These are phyloP conservation scores for Loripinus fragilis DNA, from an alignment of 2,888 invertebrate species.

Conservation along the genomic window DNA sequence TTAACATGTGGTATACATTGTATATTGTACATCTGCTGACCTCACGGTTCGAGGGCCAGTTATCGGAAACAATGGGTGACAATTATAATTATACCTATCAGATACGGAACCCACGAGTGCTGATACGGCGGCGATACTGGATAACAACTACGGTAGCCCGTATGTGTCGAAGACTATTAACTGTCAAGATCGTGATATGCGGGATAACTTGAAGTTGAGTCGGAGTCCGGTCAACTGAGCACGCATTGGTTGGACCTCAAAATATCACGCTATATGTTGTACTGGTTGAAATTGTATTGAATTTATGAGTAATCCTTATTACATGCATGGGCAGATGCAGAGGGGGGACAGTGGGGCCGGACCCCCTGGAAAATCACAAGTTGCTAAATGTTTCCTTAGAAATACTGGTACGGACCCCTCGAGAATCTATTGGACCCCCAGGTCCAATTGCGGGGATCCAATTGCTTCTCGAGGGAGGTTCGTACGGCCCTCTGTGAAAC, in stretches of 20 bases:
- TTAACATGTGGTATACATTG: too few species aligned
- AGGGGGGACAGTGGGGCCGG: too few species aligned
- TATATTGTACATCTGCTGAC: conserved; percentile 1
- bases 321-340: too few species aligned
- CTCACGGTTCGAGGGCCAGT: neutral
- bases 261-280: neutral
- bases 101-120: neutral
- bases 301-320: too few species aligned
- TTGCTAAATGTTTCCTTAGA: too few species aligned
- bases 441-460: too few species aligned
- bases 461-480: too few species aligned
- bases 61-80: conserved; percentile 10
- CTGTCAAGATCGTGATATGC: neutral
- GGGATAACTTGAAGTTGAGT: neutral
- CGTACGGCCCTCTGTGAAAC: too few species aligned
- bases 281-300: neutral
- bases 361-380: too few species aligned
- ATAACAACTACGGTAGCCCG: neutral
- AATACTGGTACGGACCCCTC: too few species aligned
- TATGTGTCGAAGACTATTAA: neutral
- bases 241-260: neutral
- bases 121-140: neutral
- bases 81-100: neutral
- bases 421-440: too few species aligned
- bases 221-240: neutral